A percentile compares a stretch with the other conserved stretches of the same genome.
Conservation (phyloP, 2,113 vertebrate species). For the Myiopsitta monachus region DNA sequence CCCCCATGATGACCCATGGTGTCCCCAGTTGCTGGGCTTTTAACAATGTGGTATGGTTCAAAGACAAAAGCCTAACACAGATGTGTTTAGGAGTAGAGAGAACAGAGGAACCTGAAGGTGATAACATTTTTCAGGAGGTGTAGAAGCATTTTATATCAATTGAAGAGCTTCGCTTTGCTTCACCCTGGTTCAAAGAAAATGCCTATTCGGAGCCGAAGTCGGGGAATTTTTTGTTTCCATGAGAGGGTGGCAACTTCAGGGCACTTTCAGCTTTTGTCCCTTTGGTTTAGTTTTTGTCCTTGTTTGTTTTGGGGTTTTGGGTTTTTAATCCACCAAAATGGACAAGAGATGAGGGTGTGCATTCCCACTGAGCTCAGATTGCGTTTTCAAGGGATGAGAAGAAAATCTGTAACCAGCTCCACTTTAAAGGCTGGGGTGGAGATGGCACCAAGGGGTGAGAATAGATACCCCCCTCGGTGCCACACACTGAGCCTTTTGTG, state of each 20-base stretch:
- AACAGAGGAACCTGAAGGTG: not conserved
- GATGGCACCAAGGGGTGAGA: not conserved
- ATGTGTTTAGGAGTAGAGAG: not conserved
- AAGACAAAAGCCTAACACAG: not conserved
- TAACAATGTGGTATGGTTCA: accelerated
- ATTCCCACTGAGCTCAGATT: not conserved
- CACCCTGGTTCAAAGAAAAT: not conserved
- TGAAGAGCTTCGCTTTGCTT: not conserved
- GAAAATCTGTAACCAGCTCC: not conserved
- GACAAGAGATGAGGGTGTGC: accelerated
- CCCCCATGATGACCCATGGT: not conserved
- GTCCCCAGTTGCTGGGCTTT: not conserved
- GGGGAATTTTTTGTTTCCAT: not conserved
- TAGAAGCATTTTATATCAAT: not conserved
- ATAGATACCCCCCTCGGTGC: accelerated
- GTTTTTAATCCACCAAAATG: not conserved
- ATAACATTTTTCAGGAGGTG: not conserved
- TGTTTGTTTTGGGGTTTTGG: not conserved
- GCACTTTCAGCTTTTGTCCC: not conserved
- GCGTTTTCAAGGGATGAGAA: not conserved
- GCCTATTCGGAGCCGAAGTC: not conserved
- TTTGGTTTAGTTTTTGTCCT: not conserved
- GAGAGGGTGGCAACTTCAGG: not conserved
- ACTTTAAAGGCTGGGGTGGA: not conserved
- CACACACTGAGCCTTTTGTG: accelerated